Evolutionary conservation across 2,888 invertebrate genomes (phyloP), one percentile per base, ranked within the genome.

Genomic region (Ceraclea dissimilis): DNA sequence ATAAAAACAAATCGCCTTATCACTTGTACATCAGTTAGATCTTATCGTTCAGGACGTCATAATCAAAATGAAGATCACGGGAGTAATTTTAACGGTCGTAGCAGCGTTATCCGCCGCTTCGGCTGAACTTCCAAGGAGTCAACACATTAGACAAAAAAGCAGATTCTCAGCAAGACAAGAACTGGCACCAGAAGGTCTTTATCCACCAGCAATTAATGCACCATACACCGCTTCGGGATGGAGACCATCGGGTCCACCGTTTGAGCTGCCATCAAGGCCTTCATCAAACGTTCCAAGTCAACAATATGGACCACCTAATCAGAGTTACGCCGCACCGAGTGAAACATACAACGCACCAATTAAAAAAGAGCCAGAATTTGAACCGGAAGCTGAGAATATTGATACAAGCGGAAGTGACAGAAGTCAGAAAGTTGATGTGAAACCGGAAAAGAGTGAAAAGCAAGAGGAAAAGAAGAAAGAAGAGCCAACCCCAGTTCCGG

Each of bases 201-300:
- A 20, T 10, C 10, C 6, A 19, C 16, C 55, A 52, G 10, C 31
- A 22, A 17, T 39, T 5, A 16, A 22, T 5, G 60, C 51, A 31
- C 61, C 61, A 4, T 61, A 61, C 51, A 72, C 74, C 1, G 67
- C 76, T 0, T 72, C 76, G 1, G 77, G 76, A 18, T 76, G 75
- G 75, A 73, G 71, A 33, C 77, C 77, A 1, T 67, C 67, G n/a
- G 73, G 72, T 1, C 67, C 71, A 58, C 66, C 68, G 0, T 76
- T 77, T 60, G 68, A 68, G 0, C 63, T 77, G 1, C 76, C 77
- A 0, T 72, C 70, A n/a, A 68, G 72, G 48, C 71, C 73, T 43
- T 51, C 51, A 6, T 70, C 13, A 66, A 73, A 0, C 67, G 21
- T 62, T 62, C 59, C 63, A 57, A 2, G 20, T 10, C 48, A 56